Evolutionary conservation across 2,888 invertebrate species (phyloP), one percentile per base, ranked within the genome.

Genomic region (Steinernema scapterisci): DNA sequence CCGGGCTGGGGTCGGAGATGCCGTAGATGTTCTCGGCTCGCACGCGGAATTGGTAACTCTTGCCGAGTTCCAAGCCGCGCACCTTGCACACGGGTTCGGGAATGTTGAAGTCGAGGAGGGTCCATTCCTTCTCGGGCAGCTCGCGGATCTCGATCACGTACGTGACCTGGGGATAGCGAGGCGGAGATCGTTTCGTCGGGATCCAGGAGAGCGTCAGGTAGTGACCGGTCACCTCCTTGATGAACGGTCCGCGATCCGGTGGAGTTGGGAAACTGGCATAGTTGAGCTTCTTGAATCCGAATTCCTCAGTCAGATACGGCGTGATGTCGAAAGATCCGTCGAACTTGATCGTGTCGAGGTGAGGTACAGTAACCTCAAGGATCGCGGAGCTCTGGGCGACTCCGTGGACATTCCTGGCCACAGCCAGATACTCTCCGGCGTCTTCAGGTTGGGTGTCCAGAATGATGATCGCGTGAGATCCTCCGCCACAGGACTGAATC

Each of bases 11-110:
- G 88, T 97, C 97, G 89, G 95, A 95, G 80, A 95, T 92, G 54
- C 97, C 97, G 88, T 93, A 95, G 88, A 94, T 94, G 90, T 97
- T 99, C 88, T 97, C 96, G 1, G 97, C 97, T 46, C 96, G 91
- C 48, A 97, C 92, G 77, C 99, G 91, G 91, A 97, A 95, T 88
- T 93, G 93, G 90, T 99, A 99, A 89, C 97, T 96, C 79, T 93
- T 91, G 90, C 94, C 94, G 0, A 97, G 95, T 86, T 94, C 93
- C 79, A 97, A 90, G 88, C 94, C 94, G 79, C 93, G 91, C 76
- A 96, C 92, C 87, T 95, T 95, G 89, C 94, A 95, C 45, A 92
- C 93, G 88, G 94, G 94, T 79, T 94, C 94, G 77, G 95, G 92
- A 16, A 95, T 92, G 1, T 87, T 87, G 81, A 86, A 87, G 75